phyloP scores from a whole-genome alignment of 2,113 vertebrate genomes.

The Tetrax tetrax region DNA sequence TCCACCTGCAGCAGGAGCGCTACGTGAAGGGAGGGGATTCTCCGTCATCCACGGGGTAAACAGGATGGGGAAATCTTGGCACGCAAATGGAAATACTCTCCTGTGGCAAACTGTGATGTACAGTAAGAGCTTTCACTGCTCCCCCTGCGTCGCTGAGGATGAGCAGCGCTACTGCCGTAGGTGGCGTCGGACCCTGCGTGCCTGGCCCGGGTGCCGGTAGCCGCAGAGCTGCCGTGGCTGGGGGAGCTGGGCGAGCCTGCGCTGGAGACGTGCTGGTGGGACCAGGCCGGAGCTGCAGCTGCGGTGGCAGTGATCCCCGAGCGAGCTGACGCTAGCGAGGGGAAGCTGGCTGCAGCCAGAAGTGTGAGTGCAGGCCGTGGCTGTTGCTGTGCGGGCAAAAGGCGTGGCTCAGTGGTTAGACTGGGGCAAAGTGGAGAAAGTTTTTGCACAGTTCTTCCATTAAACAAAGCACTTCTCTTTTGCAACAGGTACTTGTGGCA shows the following conservation, averaged over 20 bases:
- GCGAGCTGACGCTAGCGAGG: no score
- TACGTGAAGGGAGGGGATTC: constrained; percentile 75
- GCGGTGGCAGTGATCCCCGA: no score
- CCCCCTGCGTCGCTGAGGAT: neutral
- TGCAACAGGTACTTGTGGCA: constrained; percentile 71
- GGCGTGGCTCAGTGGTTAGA: fast-evolving
- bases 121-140: neutral
- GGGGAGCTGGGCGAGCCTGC: no score
- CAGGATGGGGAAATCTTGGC: neutral
- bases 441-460: neutral
- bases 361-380: neutral
- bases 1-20: constrained; percentile 83
- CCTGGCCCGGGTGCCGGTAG: fast-evolving
- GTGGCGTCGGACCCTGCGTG: fast-evolving
- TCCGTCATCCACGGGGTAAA: constrained; percentile 77
- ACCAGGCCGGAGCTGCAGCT: neutral
- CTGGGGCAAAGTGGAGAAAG: neutral
- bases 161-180: no score
- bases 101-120: neutral
- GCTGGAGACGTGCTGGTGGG: fast-evolving
- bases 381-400: fast-evolving
- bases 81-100: fast-evolving
- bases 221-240: neutral
- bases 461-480: neutral
- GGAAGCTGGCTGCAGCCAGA: neutral